Evolutionary conservation across 2,797 vertebrate species (phyloP), one percentile per base, ranked within the genome.

Genomic region (Clarias platycephalus): DNA sequence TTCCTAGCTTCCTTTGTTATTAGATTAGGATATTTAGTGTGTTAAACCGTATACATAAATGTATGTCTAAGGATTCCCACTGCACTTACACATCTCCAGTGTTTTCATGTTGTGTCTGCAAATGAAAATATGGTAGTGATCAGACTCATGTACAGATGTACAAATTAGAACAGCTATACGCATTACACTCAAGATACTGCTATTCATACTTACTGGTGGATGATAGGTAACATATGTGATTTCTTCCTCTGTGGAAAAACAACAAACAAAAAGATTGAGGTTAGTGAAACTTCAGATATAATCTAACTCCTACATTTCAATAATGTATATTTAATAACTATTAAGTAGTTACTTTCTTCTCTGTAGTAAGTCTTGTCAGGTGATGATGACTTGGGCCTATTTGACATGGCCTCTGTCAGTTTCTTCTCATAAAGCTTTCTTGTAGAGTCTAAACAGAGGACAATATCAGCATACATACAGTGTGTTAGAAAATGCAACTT

Each of bases 291-390:
- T 60, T 60, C 5, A 49, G 44, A 49, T 49, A 49, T 49, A 49
- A 13, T 12, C 44, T 49, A 49, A 49, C 44, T 49, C 10, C 44
- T 49, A 28, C 16, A n/a, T 22, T 4, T 60, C 13, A 71, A 22
- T 83, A 20, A 34, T 66, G 22, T 37, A 12, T 34, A 8, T 31
- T 24, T 79, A 44, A 78, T 13, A 34, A 71, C 26, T 16, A n/a
- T 68, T 49, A 68, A 15, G 28, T 8, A 75, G 26, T 90, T 89
- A 91, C 94, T 89, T 88, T 95, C 94, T 89, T 95, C 94, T 90
- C 94, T 93, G 93, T 94, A 95, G 92, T 75, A 94, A 44, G 94
- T 94, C 90, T 93, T 94, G 86, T 95, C 93, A 82, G 94, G 74
- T 4, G 81, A 9, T 4, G 81, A 7, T 4, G 86, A 85, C 12